phyloP scores from a whole-genome alignment of 2,797 vertebrate genomes.

The Mus caroli region DNA sequence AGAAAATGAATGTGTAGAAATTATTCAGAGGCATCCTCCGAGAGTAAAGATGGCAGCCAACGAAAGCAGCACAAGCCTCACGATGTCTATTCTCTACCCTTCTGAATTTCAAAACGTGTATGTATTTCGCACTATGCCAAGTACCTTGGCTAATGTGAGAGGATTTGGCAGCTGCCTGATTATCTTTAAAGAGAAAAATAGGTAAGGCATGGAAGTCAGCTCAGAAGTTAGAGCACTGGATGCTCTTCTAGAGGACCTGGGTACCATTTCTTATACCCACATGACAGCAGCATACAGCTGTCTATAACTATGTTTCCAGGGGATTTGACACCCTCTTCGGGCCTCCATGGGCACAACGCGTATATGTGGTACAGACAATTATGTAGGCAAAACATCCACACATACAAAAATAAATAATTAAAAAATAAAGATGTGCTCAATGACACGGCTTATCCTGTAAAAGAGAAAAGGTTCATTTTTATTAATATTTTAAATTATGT shows the following conservation, averaged over 20 bases:
- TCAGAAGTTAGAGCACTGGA: not conserved
- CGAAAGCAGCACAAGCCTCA: not conserved
- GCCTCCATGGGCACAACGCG: not conserved
- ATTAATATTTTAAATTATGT: not conserved
- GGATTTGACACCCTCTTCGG: not conserved
- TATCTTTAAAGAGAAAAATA: not conserved
- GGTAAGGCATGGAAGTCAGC: not conserved
- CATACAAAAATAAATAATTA: not conserved
- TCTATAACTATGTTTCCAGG: not conserved
- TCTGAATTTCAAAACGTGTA: constrained; percentile 5
- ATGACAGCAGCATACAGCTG: not conserved
- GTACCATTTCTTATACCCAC: not conserved
- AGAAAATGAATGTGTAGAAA: not conserved
- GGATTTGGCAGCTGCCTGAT: not conserved
- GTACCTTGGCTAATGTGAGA: not conserved
- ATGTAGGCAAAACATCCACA: not conserved
- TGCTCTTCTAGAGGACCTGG: not conserved
- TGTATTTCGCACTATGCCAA: not conserved
- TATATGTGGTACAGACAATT: not conserved
- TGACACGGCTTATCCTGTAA: not conserved
- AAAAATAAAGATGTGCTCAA: not conserved
- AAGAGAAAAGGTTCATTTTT: not conserved
- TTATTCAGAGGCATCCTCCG: not conserved
- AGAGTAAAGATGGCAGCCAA: not conserved
- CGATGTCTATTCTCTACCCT: not conserved